Evolutionary conservation across 2,888 invertebrate genomes (phyloP).

Genomic region (Dascillus cervinus): DNA sequence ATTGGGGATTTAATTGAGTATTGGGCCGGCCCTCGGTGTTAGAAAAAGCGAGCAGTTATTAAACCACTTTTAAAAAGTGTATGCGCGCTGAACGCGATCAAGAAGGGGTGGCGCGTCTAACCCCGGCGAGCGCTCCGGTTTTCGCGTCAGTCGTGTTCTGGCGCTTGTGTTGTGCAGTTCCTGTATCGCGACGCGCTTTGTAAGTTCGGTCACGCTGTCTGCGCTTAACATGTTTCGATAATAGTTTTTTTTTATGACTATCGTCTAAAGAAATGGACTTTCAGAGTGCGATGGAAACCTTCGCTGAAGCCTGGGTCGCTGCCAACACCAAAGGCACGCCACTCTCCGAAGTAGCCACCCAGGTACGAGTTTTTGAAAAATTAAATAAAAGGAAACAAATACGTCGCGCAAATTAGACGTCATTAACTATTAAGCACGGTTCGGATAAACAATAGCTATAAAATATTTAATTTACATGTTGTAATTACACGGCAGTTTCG

Average conservation of each 20-base stretch:
- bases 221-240: conserved; percentile 8
- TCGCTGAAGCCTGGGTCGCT: conserved; percentile 95
- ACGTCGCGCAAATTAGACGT: too few species aligned
- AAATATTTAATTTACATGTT: too few species aligned
- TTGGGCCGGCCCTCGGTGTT: conserved; percentile 38
- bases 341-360: conserved; percentile 52
- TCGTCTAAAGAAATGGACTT: conserved; percentile 70
- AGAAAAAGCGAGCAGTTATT: conserved; percentile 37
- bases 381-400: conserved; percentile 4
- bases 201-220: conserved; percentile 35
- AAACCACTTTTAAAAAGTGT: conserved; percentile 38
- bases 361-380: conserved; percentile 49
- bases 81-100: conserved; percentile 33
- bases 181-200: conserved; percentile 22
- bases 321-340: conserved; percentile 69
- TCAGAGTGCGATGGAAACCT: conserved; percentile 97
- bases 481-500: too few species aligned
- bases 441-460: too few species aligned
- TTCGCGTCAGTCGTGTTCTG: conserved; percentile 30
- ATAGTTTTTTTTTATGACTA: conserved; percentile 10
- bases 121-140: conserved; percentile 22
- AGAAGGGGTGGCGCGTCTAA: conserved; percentile 36
- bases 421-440: too few species aligned
- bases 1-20: conserved; percentile 34
- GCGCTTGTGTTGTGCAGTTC: conserved; percentile 23